A percentile compares a stretch with the other conserved stretches of the same genome.
Evolutionary conservation across 2,113 vertebrate species (phyloP).

Genomic region (Heterotis niloticus): DNA sequence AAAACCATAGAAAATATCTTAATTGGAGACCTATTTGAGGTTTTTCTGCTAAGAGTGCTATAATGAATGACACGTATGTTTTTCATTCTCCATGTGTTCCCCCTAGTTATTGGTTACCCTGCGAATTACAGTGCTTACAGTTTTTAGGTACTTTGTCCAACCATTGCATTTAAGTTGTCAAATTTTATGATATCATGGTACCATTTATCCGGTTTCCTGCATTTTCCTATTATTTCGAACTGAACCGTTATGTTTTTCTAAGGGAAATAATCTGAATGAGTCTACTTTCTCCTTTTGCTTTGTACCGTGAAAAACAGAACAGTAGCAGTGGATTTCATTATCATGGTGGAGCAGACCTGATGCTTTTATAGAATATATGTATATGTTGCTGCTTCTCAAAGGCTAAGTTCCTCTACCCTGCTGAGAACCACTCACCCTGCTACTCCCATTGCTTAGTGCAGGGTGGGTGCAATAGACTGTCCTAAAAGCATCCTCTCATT

Average conservation of each 20-base stretch:
- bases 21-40: slow-evolving; percentile 58
- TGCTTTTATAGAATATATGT: background rate
- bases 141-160: slow-evolving; percentile 27
- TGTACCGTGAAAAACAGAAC: background rate
- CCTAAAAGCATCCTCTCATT: too few relatives aligned
- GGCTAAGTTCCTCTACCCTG: background rate
- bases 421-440: too few relatives aligned
- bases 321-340: background rate
- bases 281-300: background rate
- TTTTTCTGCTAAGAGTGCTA: slow-evolving; percentile 41
- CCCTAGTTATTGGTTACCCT: slow-evolving; percentile 41
- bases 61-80: slow-evolving; percentile 51
- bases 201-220: background rate
- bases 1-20: slow-evolving; percentile 63
- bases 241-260: too few relatives aligned
- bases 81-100: slow-evolving; percentile 36
- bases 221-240: background rate
- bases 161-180: background rate
- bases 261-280: too few relatives aligned
- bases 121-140: slow-evolving; percentile 48
- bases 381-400: background rate
- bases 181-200: background rate
- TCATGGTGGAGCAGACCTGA: background rate
- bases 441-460: too few relatives aligned
- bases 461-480: too few relatives aligned